Conservation (phyloP, 2,797 vertebrate species). For the Chelonia mydas region DNA sequence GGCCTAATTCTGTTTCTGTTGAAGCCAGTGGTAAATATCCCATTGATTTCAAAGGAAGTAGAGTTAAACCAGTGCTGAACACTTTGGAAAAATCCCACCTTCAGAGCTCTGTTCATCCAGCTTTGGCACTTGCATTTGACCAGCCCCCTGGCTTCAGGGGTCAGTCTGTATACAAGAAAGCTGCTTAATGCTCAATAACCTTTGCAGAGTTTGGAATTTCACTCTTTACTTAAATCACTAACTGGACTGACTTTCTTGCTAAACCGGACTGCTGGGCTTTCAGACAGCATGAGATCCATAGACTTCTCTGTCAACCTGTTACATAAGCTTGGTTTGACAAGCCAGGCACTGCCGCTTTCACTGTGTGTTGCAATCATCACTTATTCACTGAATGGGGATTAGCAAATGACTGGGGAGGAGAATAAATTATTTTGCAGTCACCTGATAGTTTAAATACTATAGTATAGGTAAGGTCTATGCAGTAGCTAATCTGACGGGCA, state of each 20-base stretch:
- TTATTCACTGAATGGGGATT: neutral
- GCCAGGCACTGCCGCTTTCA: neutral
- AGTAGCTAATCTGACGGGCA: neutral
- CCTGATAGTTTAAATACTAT: neutral
- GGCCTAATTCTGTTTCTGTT: neutral
- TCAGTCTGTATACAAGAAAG: too few relatives aligned
- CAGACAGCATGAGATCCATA: neutral
- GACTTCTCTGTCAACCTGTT: neutral
- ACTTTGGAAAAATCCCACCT: neutral
- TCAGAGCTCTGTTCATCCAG: neutral
- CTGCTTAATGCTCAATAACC: neutral
- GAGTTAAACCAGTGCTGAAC: neutral
- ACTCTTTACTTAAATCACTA: neutral
- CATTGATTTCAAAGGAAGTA: neutral
- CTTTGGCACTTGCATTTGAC: neutral
- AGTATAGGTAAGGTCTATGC: neutral
- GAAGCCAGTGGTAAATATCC: neutral
- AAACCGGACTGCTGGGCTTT: neutral
- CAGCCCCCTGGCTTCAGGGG: neutral
- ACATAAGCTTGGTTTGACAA: neutral
- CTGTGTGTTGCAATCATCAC: neutral
- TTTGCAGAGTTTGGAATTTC: neutral
- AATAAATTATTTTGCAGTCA: neutral
- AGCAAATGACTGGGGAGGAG: neutral
- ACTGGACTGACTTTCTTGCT: neutral